phyloP scores from a whole-genome alignment of 2,797 vertebrate species.

The Peromyscus nudipes region DNA sequence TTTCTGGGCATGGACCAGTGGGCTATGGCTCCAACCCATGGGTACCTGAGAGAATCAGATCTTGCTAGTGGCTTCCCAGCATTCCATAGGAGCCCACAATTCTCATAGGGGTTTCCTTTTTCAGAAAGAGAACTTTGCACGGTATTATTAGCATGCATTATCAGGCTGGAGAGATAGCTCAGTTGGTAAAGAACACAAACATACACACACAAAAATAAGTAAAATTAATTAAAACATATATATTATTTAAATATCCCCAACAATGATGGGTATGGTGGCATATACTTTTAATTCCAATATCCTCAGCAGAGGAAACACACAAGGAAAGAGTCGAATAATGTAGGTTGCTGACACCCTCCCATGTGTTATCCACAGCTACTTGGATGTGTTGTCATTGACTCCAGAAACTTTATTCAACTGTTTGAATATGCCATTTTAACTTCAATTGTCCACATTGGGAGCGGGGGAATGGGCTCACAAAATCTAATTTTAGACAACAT shows the following conservation, averaged over 20 bases:
- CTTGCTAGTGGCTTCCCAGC: neutral
- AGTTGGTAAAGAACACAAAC: neutral
- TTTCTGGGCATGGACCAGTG: neutral
- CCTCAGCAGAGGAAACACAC: neutral
- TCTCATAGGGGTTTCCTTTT: neutral
- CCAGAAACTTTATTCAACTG: neutral
- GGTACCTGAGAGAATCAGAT: neutral
- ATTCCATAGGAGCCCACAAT: neutral
- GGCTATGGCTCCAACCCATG: neutral
- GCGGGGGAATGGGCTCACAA: neutral
- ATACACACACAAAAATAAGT: neutral
- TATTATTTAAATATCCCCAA: neutral
- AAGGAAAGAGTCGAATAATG: neutral
- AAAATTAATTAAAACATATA: neutral
- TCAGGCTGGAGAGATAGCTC: neutral
- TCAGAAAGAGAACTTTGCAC: neutral
- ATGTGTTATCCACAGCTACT: neutral
- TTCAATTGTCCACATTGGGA: neutral
- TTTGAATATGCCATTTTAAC: neutral
- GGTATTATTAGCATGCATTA: neutral
- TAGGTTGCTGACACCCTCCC: neutral
- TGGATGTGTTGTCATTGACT: neutral
- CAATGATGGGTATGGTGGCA: neutral
- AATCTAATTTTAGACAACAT: neutral
- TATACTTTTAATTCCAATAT: neutral